These are phyloP conservation scores for Urocolius indicus DNA, from an alignment of 2,113 vertebrate species.

Conservation along the genomic window DNA sequence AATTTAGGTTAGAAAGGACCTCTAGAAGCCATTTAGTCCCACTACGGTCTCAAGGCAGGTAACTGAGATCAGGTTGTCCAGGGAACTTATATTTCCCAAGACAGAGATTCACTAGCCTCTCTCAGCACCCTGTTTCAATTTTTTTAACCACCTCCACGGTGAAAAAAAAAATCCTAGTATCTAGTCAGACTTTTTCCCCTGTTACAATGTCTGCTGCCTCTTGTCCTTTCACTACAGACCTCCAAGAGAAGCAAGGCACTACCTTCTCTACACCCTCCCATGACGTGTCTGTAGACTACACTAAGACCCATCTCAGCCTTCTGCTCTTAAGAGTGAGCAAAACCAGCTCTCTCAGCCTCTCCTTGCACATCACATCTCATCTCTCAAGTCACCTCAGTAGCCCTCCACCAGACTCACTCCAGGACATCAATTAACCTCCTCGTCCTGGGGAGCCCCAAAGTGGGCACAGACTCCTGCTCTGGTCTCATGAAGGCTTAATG, in stretches of 20 bases:
- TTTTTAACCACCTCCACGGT: not conserved
- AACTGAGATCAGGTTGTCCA: not conserved
- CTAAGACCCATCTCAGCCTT: not conserved
- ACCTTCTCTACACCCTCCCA: not conserved
- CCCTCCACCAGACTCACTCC: not conserved
- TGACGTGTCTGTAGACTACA: not conserved
- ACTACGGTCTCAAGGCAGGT: not conserved
- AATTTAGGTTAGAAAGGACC: not conserved
- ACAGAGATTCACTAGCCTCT: not conserved
- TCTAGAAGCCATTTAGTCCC: not conserved
- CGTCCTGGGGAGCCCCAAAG: not conserved
- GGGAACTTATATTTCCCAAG: not conserved
- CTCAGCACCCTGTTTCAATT: not conserved
- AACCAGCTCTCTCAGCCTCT: not conserved
- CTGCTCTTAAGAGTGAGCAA: not conserved
- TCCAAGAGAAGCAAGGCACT: not conserved
- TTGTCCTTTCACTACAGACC: not conserved
- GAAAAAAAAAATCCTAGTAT: not conserved
- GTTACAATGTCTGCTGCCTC: not conserved
- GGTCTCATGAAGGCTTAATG: not conserved
- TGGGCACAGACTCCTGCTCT: not conserved
- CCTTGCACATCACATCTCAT: not conserved
- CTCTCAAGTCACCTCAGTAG: not conserved
- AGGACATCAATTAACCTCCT: not conserved
- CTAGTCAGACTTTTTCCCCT: not conserved